These are phyloP conservation scores for Cetonia aurata DNA, from an alignment of 2,888 invertebrate species.

Conservation along the genomic window DNA sequence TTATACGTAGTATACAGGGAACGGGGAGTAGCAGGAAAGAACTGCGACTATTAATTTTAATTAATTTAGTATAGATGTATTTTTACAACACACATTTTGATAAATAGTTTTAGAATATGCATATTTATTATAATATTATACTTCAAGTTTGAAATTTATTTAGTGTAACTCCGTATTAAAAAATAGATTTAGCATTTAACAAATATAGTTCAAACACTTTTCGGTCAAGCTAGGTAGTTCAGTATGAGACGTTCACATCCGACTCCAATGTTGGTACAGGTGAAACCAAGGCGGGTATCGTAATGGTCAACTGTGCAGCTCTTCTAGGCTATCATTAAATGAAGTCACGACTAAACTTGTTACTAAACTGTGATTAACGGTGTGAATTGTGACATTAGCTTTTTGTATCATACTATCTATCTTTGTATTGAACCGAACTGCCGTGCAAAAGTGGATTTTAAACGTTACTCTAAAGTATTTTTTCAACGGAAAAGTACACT, in stretches of 20 bases:
- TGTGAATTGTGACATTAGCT: constrained; percentile 61
- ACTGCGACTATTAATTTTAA: no score
- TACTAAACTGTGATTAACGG: constrained; percentile 60
- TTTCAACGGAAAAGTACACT: constrained; percentile 29
- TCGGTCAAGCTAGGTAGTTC: background rate
- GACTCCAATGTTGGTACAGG: constrained; percentile 13
- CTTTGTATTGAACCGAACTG: constrained; percentile 47
- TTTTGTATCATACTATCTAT: constrained; percentile 58
- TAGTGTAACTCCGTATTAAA: no score
- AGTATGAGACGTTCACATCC: background rate
- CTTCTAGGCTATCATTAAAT: constrained; percentile 59
- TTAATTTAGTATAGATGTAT: no score
- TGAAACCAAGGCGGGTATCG: constrained; percentile 49
- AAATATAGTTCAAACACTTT: no score
- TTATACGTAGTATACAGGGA: background rate
- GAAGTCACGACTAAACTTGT: constrained; percentile 60
- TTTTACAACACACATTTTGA: no score
- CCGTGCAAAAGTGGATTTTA: constrained; percentile 12
- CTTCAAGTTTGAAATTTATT: no score
- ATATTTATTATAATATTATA: no score
- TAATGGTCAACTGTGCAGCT: constrained; percentile 56
- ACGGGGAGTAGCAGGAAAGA: no score
- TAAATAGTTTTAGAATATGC: no score
- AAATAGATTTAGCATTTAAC: no score
- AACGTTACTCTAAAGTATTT: constrained; percentile 8